Percentiles rank a stretch among this genome's conserved stretches.
Evolutionary conservation across 2,797 vertebrate species (phyloP).

Genomic region (Halcyon leucocephala): DNA sequence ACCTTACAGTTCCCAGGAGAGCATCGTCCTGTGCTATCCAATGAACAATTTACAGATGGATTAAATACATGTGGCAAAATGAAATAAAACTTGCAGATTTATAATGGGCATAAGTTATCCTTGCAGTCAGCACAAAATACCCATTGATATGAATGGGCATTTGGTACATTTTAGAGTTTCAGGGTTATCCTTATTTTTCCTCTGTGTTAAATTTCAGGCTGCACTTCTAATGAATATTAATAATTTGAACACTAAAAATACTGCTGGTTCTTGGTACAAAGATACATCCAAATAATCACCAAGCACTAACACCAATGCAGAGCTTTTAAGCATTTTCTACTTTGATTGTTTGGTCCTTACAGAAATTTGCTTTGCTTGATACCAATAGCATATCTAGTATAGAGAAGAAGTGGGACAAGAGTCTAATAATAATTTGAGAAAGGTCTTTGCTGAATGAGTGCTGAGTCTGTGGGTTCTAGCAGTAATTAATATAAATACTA

Average conservation of each 20-base stretch:
- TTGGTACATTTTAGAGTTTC: background rate
- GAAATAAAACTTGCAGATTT: constrained; percentile 76
- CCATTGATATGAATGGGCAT: constrained; percentile 12
- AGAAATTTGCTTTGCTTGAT: background rate
- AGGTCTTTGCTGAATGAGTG: background rate
- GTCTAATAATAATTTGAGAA: background rate
- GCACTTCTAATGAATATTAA: background rate
- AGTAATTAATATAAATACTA: background rate
- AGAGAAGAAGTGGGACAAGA: background rate
- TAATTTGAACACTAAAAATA: background rate
- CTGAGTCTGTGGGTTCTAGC: background rate
- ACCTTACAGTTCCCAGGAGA: constrained; percentile 79
- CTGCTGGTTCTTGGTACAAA: background rate
- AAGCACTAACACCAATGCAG: background rate
- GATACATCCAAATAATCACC: background rate
- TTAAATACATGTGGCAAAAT: constrained; percentile 77
- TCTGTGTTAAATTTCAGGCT: background rate
- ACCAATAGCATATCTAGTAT: background rate
- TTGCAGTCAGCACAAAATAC: constrained; percentile 39
- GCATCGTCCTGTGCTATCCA: constrained; percentile 58
- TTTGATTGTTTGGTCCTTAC: background rate
- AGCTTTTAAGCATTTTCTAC: background rate
- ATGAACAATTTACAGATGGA: constrained; percentile 75
- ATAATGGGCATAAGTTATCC: constrained; percentile 11
- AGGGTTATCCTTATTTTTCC: background rate